A percentile compares a stretch with the other conserved stretches of the same genome.
Evolutionary conservation across 2,888 invertebrate species (phyloP).

Genomic region (Anthophora plumipes): DNA sequence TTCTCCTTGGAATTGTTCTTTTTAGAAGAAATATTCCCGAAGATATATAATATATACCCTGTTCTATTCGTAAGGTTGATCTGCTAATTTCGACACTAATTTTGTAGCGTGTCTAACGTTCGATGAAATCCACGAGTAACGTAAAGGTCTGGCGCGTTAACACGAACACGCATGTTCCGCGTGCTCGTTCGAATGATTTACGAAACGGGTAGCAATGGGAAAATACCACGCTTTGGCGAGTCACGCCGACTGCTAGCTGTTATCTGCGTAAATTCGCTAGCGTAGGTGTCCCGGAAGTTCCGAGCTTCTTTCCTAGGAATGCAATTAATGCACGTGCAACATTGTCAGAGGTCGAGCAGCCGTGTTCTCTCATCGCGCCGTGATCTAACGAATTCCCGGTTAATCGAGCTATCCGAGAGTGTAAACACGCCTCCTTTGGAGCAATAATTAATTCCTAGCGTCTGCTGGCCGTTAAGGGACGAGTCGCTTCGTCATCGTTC

Average conservation of each 20-base stretch:
- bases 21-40: too few relatives aligned
- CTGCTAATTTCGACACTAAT: too few relatives aligned
- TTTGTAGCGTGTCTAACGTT: neutral
- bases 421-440: constrained; percentile 37
- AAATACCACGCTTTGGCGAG: neutral
- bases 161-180: neutral
- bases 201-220: too few relatives aligned
- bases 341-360: constrained; percentile 7
- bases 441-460: constrained; percentile 68
- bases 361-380: neutral
- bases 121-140: constrained; percentile 6
- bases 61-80: too few relatives aligned
- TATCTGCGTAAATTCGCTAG: constrained; percentile 12
- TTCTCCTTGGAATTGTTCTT: too few relatives aligned
- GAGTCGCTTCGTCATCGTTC: neutral
- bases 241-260: neutral
- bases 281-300: constrained; percentile 48
- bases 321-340: constrained; percentile 55
- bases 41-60: too few relatives aligned
- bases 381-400: constrained; percentile 58
- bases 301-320: constrained; percentile 19
- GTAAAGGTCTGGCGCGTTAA: constrained; percentile 5
- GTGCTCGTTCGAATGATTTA: too few relatives aligned
- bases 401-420: constrained; percentile 52
- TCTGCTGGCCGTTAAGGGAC: neutral